phyloP scores from a whole-genome alignment of 2,888 invertebrate genomes.

The Trissonchulus latispiculum region DNA sequence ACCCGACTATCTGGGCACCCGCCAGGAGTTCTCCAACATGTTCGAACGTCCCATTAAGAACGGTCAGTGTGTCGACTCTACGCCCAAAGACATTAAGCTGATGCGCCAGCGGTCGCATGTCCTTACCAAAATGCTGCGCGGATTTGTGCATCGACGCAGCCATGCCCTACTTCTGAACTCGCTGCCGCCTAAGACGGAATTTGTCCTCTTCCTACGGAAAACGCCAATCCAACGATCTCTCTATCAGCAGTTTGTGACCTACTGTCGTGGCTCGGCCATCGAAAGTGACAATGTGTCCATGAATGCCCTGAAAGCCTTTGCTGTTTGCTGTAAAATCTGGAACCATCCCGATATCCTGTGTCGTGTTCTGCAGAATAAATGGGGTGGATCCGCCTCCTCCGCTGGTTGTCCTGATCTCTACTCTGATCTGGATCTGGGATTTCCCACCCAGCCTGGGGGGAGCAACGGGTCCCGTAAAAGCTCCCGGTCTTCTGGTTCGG shows the following conservation, averaged over 20 bases:
- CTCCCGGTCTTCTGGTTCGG: no score
- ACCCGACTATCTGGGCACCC: slow-evolving; percentile 90
- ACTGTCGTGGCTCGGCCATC: slow-evolving; percentile 54
- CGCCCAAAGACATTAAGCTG: slow-evolving; percentile 77
- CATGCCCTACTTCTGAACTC: slow-evolving; percentile 84
- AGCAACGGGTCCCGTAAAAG: background rate
- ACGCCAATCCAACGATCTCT: slow-evolving; percentile 76
- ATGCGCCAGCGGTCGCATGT: slow-evolving; percentile 95
- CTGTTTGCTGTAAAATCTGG: slow-evolving; percentile 81
- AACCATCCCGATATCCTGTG: slow-evolving; percentile 50
- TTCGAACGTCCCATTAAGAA: slow-evolving; percentile 97
- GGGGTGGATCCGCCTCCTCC: no score
- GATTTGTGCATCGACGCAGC: slow-evolving; percentile 89
- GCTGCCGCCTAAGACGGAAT: slow-evolving; percentile 85
- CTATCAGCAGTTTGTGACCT: slow-evolving; percentile 76
- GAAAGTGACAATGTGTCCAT: slow-evolving; percentile 45
- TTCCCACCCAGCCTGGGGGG: background rate
- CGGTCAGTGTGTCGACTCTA: slow-evolving; percentile 94
- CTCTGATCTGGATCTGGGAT: slow-evolving; percentile 31
- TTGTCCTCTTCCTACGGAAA: slow-evolving; percentile 78
- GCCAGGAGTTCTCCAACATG: slow-evolving; percentile 95
- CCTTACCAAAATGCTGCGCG: slow-evolving; percentile 78
- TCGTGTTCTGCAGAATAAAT: slow-evolving; percentile 32
- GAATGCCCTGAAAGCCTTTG: slow-evolving; percentile 93
- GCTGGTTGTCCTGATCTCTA: no score